Base-by-base conservation (phyloP, 2,113 vertebrate species). In the Phasianus colchicus region DNA sequence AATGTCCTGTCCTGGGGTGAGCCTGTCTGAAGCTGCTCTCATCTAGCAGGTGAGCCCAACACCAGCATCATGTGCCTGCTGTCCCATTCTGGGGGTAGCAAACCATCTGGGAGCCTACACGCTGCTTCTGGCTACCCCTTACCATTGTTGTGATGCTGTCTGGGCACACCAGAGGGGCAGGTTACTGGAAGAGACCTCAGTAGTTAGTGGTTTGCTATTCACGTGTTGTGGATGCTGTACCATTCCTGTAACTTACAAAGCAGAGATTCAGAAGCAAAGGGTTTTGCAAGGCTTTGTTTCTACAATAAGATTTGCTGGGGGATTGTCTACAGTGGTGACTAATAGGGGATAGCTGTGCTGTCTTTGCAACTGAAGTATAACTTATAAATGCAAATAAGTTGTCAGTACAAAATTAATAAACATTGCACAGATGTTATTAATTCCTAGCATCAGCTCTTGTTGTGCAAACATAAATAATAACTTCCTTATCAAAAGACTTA, bases 71-170 rank as follows among this genome's bases (percentile, higher is more conserved):
- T 2, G 2, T 17, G 11, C 15, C 38, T 20, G 25, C n/a, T 3
- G 3, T 40, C 27, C 60, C 40, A 27, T 32, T 38, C 50, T 4
- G 13, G 10, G 9, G 61, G 19, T 25, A 65, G n/a, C 25, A 3
- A 21, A 64, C n/a, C 0, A 1, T 1, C 48, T 52, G 60, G 10
- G 32, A 55, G 50, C 29, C 25, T 34, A 24, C 3, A 0, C 9
- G 1, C 5, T 2, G 2, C 29, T 60, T 75, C 48, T 75, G 74
- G 7, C 63, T 1, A 2, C 21, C 43, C 32, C 34, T 67, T 48
- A 18, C 21, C 45, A 0, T 50, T 0, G 0, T 30, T 70, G 70
- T 36, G 55, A 7, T 27, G 15, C 10, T 45, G 50, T 42, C 78
- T 71, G 61, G 42, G 54, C 72, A 45, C 38, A 32, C 24, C 57